phyloP scores from a whole-genome alignment of 1,140 invertebrate species.

The Planococcus citri region DNA sequence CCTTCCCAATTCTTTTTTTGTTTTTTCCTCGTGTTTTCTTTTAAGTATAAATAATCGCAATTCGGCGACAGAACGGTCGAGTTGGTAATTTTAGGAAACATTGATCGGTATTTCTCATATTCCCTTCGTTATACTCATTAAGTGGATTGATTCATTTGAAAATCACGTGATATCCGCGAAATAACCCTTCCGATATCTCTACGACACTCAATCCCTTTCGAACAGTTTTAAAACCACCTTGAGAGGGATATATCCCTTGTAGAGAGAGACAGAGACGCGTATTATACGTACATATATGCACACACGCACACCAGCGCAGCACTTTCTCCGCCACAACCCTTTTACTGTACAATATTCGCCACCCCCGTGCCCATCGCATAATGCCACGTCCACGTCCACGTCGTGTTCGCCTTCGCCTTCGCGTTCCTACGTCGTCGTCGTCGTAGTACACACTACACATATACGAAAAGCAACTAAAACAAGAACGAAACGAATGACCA shows the following conservation, averaged over 20 bases:
- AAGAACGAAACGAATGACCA: slow-evolving; percentile 20
- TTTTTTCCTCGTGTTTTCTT: too few relatives aligned
- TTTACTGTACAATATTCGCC: neutral
- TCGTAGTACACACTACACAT: neutral
- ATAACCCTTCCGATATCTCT: slow-evolving; percentile 21
- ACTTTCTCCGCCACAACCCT: neutral
- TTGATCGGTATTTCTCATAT: slow-evolving; percentile 16
- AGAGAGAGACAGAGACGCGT: too few relatives aligned
- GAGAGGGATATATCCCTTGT: slow-evolving; percentile 14
- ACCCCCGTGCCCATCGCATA: too few relatives aligned
- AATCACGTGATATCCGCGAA: slow-evolving; percentile 23
- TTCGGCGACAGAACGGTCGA: too few relatives aligned
- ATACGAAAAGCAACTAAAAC: slow-evolving; percentile 10
- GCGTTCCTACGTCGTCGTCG: neutral
- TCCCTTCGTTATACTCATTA: slow-evolving; percentile 23
- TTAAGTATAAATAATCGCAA: too few relatives aligned
- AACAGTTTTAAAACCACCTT: slow-evolving; percentile 18
- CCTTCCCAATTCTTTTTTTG: too few relatives aligned
- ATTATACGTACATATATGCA: neutral
- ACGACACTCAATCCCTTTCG: slow-evolving; percentile 22
- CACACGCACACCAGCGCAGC: neutral
- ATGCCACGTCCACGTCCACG: neutral
- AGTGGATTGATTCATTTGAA: slow-evolving; percentile 26
- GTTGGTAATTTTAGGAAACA: slow-evolving; percentile 13
- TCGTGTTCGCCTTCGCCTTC: neutral